Conservation (phyloP, 2,113 vertebrate genomes). For the Mandrillus leucophaeus region DNA sequence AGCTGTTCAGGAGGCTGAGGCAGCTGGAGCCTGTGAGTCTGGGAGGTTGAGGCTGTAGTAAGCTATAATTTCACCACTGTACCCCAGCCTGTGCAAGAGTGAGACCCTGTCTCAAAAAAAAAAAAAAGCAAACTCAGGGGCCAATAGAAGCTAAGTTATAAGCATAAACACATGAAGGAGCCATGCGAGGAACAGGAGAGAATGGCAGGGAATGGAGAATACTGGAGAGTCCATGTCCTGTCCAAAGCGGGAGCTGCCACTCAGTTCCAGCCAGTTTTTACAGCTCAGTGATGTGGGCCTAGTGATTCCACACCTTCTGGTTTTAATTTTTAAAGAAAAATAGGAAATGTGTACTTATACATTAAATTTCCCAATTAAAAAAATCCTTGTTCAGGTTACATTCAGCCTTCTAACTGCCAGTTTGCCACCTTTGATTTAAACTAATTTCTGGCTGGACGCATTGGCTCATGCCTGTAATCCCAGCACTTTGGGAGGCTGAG, state of each 20-base stretch:
- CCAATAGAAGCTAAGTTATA: neutral
- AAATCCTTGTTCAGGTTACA: neutral
- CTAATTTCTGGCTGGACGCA: neutral
- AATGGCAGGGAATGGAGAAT: neutral
- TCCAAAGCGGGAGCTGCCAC: fast-evolving
- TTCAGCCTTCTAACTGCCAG: neutral
- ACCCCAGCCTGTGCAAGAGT: no score
- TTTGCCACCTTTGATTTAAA: neutral
- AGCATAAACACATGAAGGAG: neutral
- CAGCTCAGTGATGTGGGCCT: neutral
- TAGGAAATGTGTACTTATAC: neutral
- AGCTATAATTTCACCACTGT: no score
- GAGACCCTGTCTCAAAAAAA: neutral
- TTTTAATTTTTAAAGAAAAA: neutral
- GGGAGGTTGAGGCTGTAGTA: no score
- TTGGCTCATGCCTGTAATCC: no score
- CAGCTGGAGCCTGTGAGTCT: no score
- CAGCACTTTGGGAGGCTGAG: no score
- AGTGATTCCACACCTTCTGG: neutral
- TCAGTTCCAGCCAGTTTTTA: neutral
- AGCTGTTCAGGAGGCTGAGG: no score
- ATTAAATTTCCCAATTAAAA: neutral
- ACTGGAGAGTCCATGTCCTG: neutral
- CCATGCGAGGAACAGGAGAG: neutral
- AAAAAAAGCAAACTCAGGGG: no score